Evolutionary conservation across 2,888 invertebrate species (phyloP), one percentile per base, ranked within the genome.

Genomic region (Leptopterna dolabrata): DNA sequence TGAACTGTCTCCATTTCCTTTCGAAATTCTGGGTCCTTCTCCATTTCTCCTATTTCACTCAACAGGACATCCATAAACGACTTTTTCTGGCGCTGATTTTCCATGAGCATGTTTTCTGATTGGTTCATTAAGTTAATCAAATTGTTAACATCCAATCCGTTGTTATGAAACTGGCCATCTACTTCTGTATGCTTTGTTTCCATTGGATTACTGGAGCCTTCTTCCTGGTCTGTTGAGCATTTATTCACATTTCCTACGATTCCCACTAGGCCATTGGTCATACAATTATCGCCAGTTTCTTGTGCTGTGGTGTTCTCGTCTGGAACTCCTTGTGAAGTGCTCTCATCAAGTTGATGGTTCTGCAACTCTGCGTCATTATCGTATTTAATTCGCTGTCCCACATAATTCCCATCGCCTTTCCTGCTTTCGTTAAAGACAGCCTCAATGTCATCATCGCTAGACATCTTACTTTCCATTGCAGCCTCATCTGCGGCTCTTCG

Each of bases 21-120:
- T 16, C 47, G 14, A 19, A 78, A 78, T 45, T 78, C 78, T 27
- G 78, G 78, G 24, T 78, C 78, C 24, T 78, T 78, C 47, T 78
- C 45, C 43, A 78, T 45, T 24, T 78, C 78, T 27, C 19, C 27
- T 13, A 78, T 78, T 45, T 45, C 78, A 16, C 24, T 14, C 45
- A 78, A 43, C n/a, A 78, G 78, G 16, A 45, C 45, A 14, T 78
- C 78, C 47, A 78, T 45, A 7, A 45, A 78, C 13, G 78, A 45
- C 16, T 24, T 45, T 27, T 43, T 14, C 30, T 76, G 36, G 7
- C 47, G 45, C 78, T 19, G 45, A 43, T 78, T 78, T 19, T 78
- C 78, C 11, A 78, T 24, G 24, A 78, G 24, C 43, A 45, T 41
- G 45, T 45, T 78, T 47, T 78, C 45, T 11, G 78, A 78, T 47